Percentiles rank a stretch among this genome's conserved stretches.
phyloP scores from a whole-genome alignment of 1,140 invertebrate species.

The Cylas formicarius region DNA sequence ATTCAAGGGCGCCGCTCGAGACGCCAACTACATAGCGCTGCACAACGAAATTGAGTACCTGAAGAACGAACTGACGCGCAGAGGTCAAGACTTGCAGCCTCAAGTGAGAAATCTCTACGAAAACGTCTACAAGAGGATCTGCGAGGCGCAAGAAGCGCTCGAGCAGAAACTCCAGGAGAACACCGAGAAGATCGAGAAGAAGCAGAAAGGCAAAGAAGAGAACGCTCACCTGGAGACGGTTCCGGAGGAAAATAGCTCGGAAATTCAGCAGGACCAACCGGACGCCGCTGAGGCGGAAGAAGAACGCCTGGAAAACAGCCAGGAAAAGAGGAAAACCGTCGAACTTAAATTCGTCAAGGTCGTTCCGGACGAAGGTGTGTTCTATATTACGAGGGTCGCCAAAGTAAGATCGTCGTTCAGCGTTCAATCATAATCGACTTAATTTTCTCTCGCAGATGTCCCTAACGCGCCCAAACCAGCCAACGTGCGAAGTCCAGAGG shows the following conservation, averaged over 20 bases:
- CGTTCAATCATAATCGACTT: not conserved
- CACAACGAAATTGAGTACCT: conserved; percentile 19
- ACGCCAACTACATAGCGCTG: conserved; percentile 21
- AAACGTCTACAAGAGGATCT: conserved; percentile 19
- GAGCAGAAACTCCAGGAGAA: conserved; percentile 24
- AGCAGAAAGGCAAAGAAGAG: conserved; percentile 11
- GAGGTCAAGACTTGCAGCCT: conserved; percentile 22
- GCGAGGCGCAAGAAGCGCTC: conserved; percentile 21
- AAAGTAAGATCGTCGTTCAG: not conserved
- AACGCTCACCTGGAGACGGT: too few relatives aligned
- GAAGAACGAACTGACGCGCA: conserved; percentile 17
- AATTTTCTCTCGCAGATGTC: not conserved
- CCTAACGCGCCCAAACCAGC: conserved; percentile 10
- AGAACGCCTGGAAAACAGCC: conserved; percentile 3
- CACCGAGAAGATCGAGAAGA: conserved; percentile 16
- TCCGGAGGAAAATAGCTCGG: too few relatives aligned
- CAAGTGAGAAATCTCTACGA: conserved; percentile 24
- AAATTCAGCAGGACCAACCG: too few relatives aligned
- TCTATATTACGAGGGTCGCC: not conserved
- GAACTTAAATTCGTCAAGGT: conserved; percentile 24
- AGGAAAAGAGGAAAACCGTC: conserved; percentile 22
- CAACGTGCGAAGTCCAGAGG: conserved; percentile 14
- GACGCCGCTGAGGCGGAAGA: conserved; percentile 1
- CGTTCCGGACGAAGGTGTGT: conserved; percentile 10
- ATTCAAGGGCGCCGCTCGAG: conserved; percentile 25